These are phyloP conservation scores for Vombatus ursinus DNA, from an alignment of 2,113 vertebrate species.

Conservation along the genomic window DNA sequence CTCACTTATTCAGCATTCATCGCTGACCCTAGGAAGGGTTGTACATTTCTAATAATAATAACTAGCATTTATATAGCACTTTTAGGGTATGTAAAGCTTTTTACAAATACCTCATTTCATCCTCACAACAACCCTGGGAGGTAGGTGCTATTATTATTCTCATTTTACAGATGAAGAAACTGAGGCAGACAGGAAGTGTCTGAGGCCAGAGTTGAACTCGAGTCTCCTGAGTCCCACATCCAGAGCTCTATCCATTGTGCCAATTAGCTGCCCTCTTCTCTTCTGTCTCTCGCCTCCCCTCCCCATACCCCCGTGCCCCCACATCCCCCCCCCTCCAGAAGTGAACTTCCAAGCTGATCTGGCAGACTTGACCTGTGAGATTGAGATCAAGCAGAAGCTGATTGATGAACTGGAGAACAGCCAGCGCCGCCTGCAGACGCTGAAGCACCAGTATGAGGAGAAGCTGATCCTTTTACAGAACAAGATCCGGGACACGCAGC, in stretches of 20 bases:
- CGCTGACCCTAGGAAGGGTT: not conserved
- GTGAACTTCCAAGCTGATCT: slow-evolving; percentile 94
- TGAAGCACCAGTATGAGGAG: slow-evolving; percentile 98
- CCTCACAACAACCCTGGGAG: not conserved
- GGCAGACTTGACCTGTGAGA: slow-evolving; percentile 96
- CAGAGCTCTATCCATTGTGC: not conserved
- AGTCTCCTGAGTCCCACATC: not conserved
- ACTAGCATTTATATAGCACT: not conserved
- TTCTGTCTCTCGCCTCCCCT: not conserved
- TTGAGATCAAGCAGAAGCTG: slow-evolving; percentile 98
- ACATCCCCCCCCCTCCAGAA: slow-evolving; percentile 77
- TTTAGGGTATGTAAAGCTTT: not conserved
- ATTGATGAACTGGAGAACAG: slow-evolving; percentile 99
- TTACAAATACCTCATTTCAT: not conserved
- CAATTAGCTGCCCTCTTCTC: not conserved
- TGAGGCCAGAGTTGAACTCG: not conserved
- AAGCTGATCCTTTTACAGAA: slow-evolving; percentile 97
- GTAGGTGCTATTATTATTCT: not conserved
- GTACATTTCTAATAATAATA: not conserved
- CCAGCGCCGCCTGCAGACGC: slow-evolving; percentile 93
- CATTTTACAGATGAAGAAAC: not conserved
- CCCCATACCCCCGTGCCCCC: rapidly evolving
- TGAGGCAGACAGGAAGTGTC: not conserved
- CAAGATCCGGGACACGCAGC: slow-evolving; percentile 97
- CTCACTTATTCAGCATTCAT: too few species aligned